Base-by-base conservation (phyloP, 2,797 vertebrate genomes). In the Premnoplex brunnescens region DNA sequence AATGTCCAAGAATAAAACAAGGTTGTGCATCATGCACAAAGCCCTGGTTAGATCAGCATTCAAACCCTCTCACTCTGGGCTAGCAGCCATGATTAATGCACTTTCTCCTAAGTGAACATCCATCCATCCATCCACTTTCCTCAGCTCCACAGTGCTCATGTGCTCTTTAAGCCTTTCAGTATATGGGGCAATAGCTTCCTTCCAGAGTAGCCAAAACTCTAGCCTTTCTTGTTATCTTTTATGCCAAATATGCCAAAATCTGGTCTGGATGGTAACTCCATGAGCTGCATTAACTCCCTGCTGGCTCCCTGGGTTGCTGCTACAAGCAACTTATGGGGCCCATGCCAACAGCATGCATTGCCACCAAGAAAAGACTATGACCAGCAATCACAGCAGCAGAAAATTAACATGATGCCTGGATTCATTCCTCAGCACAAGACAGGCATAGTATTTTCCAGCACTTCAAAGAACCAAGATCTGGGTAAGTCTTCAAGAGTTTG, bases 361-460 rank as follows among this genome's bases (percentile, higher is more conserved):
- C 23, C 14, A 59, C 24, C 44, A 55, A 39, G 60, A 71, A 83
- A 13, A 66, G 39, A 80, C 11, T 9, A 8, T 3, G 26, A 43
- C 14, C 55, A 75, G 37, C 15, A 14, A 49, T 12, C 27, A 51
- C 0, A 49, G 85, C 44, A 87, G 87, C 18, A 78, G 41, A 72
- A 88, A 34, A 13, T 59, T 24, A 80, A 15, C 51, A 7, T 2
- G 4, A 43, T 48, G 32, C 22, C 49, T 78, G 63, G 62, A 76
- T 56, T 51, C 7, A 39, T 27, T 66, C 46, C 36, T 23, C 36
- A 55, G 27, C 9, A 10, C 21, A 69, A 44, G 16, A 63, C 1
- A 4, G 2, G 3, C 0, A 0, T 0, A 34, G 12, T 51, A 54
- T 41, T 60, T 77, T 67, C 64, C 73, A 49, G 44, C 0, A 3